A percentile compares a stretch with the other conserved stretches of the same genome.
Conservation (phyloP, 53 echinoderm and acorn worm species). For the Holothuria scabra region DNA sequence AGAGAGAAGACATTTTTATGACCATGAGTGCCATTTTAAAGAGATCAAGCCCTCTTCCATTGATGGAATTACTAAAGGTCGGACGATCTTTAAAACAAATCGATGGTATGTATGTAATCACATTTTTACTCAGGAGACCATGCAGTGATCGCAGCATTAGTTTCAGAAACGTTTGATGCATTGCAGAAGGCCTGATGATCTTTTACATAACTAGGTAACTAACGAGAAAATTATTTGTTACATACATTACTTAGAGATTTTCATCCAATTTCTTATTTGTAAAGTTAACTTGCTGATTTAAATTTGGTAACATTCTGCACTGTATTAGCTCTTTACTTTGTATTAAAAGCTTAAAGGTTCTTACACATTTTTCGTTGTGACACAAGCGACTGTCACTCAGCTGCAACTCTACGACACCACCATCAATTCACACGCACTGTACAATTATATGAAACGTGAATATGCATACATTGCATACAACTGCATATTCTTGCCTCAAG, state of each 20-base stretch:
- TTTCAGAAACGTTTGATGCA: not conserved
- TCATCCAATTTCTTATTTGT: constrained; percentile 6
- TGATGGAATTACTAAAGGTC: constrained; percentile 51
- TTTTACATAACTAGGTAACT: not conserved
- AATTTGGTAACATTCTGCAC: not conserved
- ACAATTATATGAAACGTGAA: no score
- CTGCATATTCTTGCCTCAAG: no score
- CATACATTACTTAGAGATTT: constrained; percentile 9
- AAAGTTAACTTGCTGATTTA: constrained; percentile 1
- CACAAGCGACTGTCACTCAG: no score
- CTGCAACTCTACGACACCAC: no score
- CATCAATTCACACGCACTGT: no score
- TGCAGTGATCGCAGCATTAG: not conserved
- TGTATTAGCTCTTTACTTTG: no score
- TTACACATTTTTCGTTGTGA: no score
- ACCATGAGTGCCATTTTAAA: constrained; percentile 71
- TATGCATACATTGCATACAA: no score
- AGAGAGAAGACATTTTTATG: constrained; percentile 50
- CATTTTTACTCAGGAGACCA: not conserved
- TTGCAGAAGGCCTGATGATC: not conserved
- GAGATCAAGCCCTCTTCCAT: constrained; percentile 61
- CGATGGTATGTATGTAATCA: constrained; percentile 3
- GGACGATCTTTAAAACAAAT: constrained; percentile 46
- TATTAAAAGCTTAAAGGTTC: no score
- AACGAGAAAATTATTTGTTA: constrained; percentile 9